Base-by-base conservation (phyloP, 2,113 vertebrate genomes). In the Aythya baeri region DNA sequence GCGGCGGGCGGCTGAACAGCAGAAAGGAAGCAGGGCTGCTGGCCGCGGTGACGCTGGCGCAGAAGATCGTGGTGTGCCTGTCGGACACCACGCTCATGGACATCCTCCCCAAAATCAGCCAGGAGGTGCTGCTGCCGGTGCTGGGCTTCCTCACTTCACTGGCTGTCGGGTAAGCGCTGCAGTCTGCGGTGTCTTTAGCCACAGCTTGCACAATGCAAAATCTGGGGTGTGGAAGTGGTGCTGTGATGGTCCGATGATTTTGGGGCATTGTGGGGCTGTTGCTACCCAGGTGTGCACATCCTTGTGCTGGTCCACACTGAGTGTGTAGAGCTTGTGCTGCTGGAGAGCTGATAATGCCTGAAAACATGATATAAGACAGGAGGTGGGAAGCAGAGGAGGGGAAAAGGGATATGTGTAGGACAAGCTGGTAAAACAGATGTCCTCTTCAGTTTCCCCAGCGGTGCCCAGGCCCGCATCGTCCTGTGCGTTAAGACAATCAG, bases 11-110 rank as follows among this genome's bases (percentile, higher is more conserved):
- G 54, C 97, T 99, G 43, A 99, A 99, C 97, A 99, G 99, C 36
- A 99, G 99, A 15, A 99, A 99, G 97, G 99, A 99, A 96, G 99
- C 99, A 0, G 98, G 99, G 83, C 98, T 99, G 62, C 97, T 99
- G 86, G 99, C 98, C 0, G 99, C 99, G 0, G 98, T 99, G 75
- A 99, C 98, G 0, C 98, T 99, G 65, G 98, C 99, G 22, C 99
- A 99, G 98, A 99, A 99, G 98, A 99, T 99, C 13, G 98, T 99
- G 7, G 98, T 99, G 57, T 99, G 99, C 95, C 98, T 99, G 62
- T 99, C 99, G 0, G 99, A 99, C 94, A 98, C 99, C 83, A 99
- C 99, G 0, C 98, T 99, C 41, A 99, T 99, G 99, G 99, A 99
- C 96, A 99, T 99, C 96, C 98, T 99, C 17, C 99, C 99, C 97